Base-by-base conservation (phyloP, 37 sponge, comb jelly and placozoan genomes). In the Geodia barretti region DNA sequence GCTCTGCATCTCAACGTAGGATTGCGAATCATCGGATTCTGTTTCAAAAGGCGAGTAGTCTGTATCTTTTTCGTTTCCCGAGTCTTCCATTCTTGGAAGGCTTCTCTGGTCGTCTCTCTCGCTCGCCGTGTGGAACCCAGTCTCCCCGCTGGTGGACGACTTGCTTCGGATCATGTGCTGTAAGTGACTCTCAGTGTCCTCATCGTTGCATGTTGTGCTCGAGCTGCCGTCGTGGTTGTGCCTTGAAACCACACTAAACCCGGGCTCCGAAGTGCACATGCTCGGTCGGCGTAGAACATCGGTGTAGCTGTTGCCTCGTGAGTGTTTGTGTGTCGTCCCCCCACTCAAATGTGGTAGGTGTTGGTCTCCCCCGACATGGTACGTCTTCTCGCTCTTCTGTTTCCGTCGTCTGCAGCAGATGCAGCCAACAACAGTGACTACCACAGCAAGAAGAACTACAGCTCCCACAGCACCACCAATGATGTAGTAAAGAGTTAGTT, bases 91-190 rank as follows among this genome's bases (percentile, higher is more conserved):
- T 36, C 68, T 34, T 0, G 80, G 75, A 29, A 35, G 40, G 0
- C 77, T 60, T 33, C 60, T 29, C 33, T 76, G 65, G 19, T 25
- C n/a, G 20, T 81, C 85, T 31, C 61, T 58, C 29, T 90, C 90
- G 2, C 82, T 90, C 41, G 68, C 82, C 24, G 85, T 85, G 28
- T 81, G 72, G 36, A 90, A 87, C 23, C 90, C 90, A 71, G 86
- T 90, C 73, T 90, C 90, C 23, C 64, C 81, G 67, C 85, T 89
- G 0, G 66, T 71, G 60, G 70, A 35, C 36, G 90, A 88, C 72
- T 76, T 81, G 1, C 78, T n/a, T 9, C 83, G 30, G 29, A 60
- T 14, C 28, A 67, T 61, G 30, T 26, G 0, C 1, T 61, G 64
- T n/a, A 23, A 61, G 21, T 78, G 73, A 24, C 24, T 64, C 64